Base-by-base conservation (phyloP, 1,140 invertebrate species). In the Zaprionus davidi region DNA sequence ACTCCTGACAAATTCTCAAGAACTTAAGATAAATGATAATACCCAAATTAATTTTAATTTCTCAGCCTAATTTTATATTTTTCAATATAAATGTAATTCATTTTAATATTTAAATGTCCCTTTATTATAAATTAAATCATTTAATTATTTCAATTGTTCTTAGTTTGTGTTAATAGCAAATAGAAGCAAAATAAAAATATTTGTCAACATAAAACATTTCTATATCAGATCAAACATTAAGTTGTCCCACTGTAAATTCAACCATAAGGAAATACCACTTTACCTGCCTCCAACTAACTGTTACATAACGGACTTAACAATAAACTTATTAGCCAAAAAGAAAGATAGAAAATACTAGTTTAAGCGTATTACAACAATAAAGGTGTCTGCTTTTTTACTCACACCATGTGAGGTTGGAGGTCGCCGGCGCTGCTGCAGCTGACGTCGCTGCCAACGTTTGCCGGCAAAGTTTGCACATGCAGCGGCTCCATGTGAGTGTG, bases 401-500 rank as follows among this genome's bases (percentile, higher is more conserved):
- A 26, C 26, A 17, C 24, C 12, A 46, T 17, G 26, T 6, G 46
- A 41, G 63, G 55, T 53, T 73, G 68, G 46, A 76, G 69, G 69
- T 64, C 67, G 34, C n/a, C 28, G 65, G 60, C 72, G 53, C 55
- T 17, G 67, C 49, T 57, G 67, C 73, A 60, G 68, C 53, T 65
- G 44, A n/a, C 73, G 60, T 59, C 73, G 70, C 59, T 46, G 71
- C 34, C 31, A 17, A n/a, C 44, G 69, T 73, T 76, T 84, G 75
- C 82, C 82, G 82, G 82, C 69, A 78, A 79, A 63, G 51, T 63
- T 69, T 81, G 75, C 71, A 79, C 62, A 76, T 79, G 79, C 83
- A 83, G 59, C 63, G 55, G 59, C 46, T 28, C 13, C 49, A 31
- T 26, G n/a, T 36, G 59, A 36, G 6, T 41, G 15, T 44, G 6